Evolutionary conservation across 2,113 vertebrate genomes (phyloP), one percentile per base, ranked within the genome.

Genomic region (Solea solea): DNA sequence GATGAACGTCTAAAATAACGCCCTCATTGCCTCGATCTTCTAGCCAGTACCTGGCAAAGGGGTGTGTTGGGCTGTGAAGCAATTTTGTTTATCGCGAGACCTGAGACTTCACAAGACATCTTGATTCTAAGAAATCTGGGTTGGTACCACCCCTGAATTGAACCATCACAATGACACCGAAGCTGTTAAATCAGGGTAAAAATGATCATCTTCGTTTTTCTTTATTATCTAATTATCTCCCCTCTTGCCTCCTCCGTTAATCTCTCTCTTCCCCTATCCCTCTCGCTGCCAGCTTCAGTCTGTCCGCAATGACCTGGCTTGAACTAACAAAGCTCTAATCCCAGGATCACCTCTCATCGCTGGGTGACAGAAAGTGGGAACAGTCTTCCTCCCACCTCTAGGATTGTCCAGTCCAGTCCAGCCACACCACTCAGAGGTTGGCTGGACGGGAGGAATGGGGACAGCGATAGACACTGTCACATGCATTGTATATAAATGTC

Each of bases 291-390:
- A 78, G 81, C 48, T 67, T 86, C 90, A 86, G 76, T 85, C 84
- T 90, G 78, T 94, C 89, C 93, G 55, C 75, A 70, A 44, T 27
- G 63, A 85, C 85, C 90, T 85, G 76, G 88, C 80, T 91, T 92
- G 89, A 86, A 79, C 80, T 4, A 87, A 89, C 89, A 89, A 65
- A 75, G 55, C 71, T 69, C 78, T 90, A 86, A 90, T 92, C 81
- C 81, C 64, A 40, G 88, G 86, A 91, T 88, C 85, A 83, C 63
- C 69, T 85, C 68, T 78, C 77, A 75, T 62, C 60, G 52, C 83
- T 75, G 75, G 68, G 75, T 78, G 65, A 86, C 79, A 78, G 80
- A 67, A 85, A 67, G 86, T 69, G 59, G 78, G 84, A 61, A 27
- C 73, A 75, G 62, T 50, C 53, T 74, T 59, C 56, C 74, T 72